These are phyloP conservation scores for Macaria notata DNA, from an alignment of 2,888 invertebrate species.

Conservation along the genomic window DNA sequence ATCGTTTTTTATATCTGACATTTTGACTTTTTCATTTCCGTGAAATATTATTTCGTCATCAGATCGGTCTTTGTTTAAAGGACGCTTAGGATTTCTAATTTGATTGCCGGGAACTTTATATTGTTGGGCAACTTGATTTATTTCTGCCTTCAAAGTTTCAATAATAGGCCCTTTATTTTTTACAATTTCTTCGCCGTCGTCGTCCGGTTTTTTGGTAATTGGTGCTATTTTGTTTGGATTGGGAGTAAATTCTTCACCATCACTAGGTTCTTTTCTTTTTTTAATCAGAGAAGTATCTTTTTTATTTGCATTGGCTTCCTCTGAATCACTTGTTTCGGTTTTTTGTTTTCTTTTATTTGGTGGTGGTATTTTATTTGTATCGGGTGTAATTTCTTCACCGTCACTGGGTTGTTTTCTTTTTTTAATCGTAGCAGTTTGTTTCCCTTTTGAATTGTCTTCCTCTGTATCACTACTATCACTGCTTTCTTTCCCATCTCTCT, in stretches of 20 bases:
- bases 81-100: no score
- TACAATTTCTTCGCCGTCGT: no score
- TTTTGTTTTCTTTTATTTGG: neutral
- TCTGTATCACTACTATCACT: slow-evolving; percentile 3
- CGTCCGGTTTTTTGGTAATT: no score
- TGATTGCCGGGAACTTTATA: neutral
- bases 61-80: no score
- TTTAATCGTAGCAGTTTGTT: neutral
- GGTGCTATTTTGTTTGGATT: neutral
- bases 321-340: neutral
- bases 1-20: neutral
- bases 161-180: neutral
- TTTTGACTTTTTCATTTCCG: neutral
- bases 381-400: slow-evolving; percentile 1
- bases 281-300: neutral
- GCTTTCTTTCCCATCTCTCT: neutral
- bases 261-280: neutral
- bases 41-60: neutral
- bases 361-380: neutral
- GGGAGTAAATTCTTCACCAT: slow-evolving; percentile 1
- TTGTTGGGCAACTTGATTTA: neutral
- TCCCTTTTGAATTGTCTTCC: neutral
- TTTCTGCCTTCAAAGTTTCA: neutral
- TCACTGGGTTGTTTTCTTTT: neutral
- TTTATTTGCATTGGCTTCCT: neutral